Evolutionary conservation across 2,797 vertebrate species (phyloP).

Genomic region (Coregonus suidteri): DNA sequence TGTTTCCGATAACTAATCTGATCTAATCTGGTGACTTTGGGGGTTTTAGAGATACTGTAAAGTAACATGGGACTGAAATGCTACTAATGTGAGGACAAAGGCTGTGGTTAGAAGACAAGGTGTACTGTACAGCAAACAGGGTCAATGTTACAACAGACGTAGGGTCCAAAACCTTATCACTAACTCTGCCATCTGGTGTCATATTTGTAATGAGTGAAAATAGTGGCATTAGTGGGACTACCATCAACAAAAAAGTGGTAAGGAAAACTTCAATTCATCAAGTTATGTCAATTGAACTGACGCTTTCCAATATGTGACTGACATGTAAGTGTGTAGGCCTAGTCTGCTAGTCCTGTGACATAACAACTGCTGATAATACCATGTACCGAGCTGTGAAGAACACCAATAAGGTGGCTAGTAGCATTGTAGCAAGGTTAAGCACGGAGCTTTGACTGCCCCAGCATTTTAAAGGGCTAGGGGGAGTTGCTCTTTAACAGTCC

Average conservation of each 20-base stretch:
- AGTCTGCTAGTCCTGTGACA: neutral
- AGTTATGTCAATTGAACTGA: neutral
- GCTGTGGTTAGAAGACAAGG: neutral
- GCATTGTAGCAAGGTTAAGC: constrained; percentile 16
- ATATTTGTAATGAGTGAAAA: neutral
- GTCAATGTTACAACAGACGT: neutral
- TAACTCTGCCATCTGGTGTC: neutral
- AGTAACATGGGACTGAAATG: neutral
- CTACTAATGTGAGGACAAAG: neutral
- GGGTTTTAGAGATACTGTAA: neutral
- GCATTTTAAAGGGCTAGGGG: constrained; percentile 9
- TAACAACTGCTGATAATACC: neutral
- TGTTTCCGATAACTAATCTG: constrained; percentile 29
- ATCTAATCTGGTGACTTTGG: constrained; percentile 24
- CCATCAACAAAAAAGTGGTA: neutral
- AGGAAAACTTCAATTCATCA: neutral
- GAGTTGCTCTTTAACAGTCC: constrained; percentile 53
- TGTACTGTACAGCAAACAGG: neutral
- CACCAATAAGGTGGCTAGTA: neutral
- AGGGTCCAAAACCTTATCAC: neutral
- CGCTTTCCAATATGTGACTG: neutral
- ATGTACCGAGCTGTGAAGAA: neutral
- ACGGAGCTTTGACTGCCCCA: constrained; percentile 21
- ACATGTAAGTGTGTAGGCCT: neutral
- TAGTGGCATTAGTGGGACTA: neutral